Base-by-base conservation (phyloP, 2,113 vertebrate species). In the Rhynchomys soricoides region DNA sequence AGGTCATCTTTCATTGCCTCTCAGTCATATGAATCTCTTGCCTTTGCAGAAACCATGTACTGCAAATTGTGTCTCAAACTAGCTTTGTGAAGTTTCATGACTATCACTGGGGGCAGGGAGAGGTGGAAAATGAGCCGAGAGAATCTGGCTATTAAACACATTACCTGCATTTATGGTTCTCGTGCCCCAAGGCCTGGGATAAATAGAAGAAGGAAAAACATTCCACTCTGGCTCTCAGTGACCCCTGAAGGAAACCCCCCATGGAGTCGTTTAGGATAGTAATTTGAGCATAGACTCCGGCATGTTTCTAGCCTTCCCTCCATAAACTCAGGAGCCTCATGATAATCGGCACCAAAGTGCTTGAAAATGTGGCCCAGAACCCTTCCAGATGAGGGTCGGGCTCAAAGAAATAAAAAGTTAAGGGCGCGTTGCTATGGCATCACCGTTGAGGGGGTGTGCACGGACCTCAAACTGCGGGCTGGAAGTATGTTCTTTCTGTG, bases 121-220 rank as follows among this genome's bases (percentile, higher is more conserved):
- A 97, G 85, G 95, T 62, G 94, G 97, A 97, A 97, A 97, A 74
- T 78, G 95, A 98, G 97, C 98, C 95, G 86, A 92, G 97, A 98
- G 98, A 98, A 98, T 97, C 97, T 98, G 98, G 98, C 98, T 96
- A 98, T 98, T 98, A 98, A 99, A 98, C 98, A 97, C 97, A 98
- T 98, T 98, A 98, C 98, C 98, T 98, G 97, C 94, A 98, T 98
- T 99, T 99, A 98, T 96, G 97, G 97, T 97, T 95, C 98, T 98
- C 95, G 90, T 98, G 98, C 98, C 98, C 97, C 98, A 98, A 98
- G 97, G 98, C 98, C 97, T 98, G 98, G 98, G 97, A 98, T 98
- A 98, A 98, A 98, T 97, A 87, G 95, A 98, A 98, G 98, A 98
- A 98, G 98, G 98, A 98, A 98, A 99, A 99, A 98, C 98, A 98